Percentiles rank a stretch among this genome's conserved stretches.
Conservation (phyloP, 2,888 invertebrate species). For the Anodontia alba region DNA sequence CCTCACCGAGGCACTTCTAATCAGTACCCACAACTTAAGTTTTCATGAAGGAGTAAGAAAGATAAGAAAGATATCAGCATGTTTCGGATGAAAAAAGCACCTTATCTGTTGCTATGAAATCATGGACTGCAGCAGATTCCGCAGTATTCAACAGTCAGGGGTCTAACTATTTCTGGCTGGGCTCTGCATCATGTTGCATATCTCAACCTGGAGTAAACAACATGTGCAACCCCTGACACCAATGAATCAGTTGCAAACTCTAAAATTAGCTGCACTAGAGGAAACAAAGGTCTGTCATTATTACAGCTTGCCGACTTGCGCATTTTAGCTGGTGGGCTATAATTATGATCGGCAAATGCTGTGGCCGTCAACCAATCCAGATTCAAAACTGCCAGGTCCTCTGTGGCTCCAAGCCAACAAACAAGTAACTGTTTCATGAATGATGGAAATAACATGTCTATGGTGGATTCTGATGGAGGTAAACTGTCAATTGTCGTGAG, state of each 20-base stretch:
- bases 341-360: conserved; percentile 50
- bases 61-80: too few species aligned
- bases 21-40: too few species aligned
- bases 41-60: too few species aligned
- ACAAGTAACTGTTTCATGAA: conserved; percentile 71
- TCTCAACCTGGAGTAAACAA: conserved; percentile 70
- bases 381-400: not conserved
- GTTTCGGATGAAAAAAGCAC: too few species aligned
- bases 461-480: conserved; percentile 68
- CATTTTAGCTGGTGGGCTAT: conserved; percentile 33
- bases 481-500: conserved; percentile 72
- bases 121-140: too few species aligned
- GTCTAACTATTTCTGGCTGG: too few species aligned
- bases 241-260: conserved; percentile 78
- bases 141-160: too few species aligned
- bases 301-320: not conserved
- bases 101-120: too few species aligned
- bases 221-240: conserved; percentile 78
- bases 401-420: conserved; percentile 66
- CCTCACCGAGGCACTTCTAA: too few species aligned
- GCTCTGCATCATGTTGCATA: not conserved
- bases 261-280: conserved; percentile 75
- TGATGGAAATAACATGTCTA: conserved; percentile 69
- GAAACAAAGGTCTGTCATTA: conserved; percentile 37
- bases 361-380: conserved; percentile 10